Evolutionary conservation across 1,140 invertebrate genomes (phyloP).

Genomic region (Matsumurasca onukii): DNA sequence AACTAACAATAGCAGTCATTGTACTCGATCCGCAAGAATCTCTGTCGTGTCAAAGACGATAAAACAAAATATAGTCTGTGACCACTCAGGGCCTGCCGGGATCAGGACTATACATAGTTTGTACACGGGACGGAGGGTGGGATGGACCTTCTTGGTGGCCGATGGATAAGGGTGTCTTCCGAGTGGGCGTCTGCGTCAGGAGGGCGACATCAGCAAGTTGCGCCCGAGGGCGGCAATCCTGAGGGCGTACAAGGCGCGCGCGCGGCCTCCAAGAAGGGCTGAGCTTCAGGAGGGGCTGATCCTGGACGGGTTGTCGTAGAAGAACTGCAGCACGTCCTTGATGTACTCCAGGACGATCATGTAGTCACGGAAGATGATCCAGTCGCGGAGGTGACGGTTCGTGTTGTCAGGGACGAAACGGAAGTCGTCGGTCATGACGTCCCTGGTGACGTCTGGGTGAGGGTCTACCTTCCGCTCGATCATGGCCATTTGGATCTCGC

Average conservation of each 20-base stretch:
- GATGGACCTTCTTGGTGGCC: constrained; percentile 15
- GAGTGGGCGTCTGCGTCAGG: not conserved
- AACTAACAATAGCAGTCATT: no score
- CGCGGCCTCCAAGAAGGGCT: constrained; percentile 25
- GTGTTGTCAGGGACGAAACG: constrained; percentile 51
- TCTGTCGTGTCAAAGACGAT: no score
- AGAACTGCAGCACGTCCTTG: constrained; percentile 54
- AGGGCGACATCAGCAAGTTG: not conserved
- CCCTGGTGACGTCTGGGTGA: constrained; percentile 53
- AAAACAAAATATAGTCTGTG: no score
- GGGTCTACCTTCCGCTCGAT: constrained; percentile 52
- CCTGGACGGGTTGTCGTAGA: constrained; percentile 36
- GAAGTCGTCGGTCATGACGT: constrained; percentile 56
- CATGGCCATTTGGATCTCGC: constrained; percentile 58
- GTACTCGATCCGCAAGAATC: no score
- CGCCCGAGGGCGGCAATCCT: not conserved
- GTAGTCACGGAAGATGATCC: constrained; percentile 66
- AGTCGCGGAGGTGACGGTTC: constrained; percentile 58
- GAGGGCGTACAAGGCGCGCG: not conserved
- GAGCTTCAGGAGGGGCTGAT: constrained; percentile 17
- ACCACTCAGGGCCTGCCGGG: no score
- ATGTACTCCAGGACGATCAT: constrained; percentile 63
- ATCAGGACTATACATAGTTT: no score
- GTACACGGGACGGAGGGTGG: no score
- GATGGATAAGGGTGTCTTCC: not conserved